phyloP scores from a whole-genome alignment of 2,888 invertebrate species.

The Tridacna crocea region DNA sequence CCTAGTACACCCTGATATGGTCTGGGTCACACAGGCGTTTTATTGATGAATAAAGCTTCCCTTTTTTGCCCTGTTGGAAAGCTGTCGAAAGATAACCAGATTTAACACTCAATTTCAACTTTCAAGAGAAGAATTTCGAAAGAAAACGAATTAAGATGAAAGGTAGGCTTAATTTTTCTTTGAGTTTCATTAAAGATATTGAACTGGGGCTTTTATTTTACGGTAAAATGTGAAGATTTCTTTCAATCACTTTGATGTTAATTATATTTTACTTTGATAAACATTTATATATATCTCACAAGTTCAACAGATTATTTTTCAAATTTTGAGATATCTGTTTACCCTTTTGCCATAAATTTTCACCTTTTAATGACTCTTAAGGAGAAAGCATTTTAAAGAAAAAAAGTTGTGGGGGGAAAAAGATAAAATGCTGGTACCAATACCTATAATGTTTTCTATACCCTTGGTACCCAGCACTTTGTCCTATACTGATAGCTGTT shows the following conservation, averaged over 20 bases:
- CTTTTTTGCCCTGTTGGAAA: slow-evolving; percentile 16
- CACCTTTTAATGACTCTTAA: not conserved
- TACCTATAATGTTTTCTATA: too few relatives aligned
- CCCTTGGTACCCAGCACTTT: too few relatives aligned
- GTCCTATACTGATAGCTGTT: too few relatives aligned
- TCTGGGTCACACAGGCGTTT: slow-evolving; percentile 15
- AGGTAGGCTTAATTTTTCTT: slow-evolving; percentile 3
- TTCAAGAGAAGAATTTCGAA: not conserved
- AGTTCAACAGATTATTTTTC: not conserved
- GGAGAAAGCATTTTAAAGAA: not conserved
- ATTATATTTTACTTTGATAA: too few relatives aligned
- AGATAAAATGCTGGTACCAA: too few relatives aligned
- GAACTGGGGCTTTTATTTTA: too few relatives aligned
- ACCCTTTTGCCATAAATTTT: not conserved
- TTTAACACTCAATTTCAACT: not conserved
- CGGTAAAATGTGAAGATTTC: not conserved
- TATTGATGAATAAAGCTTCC: slow-evolving; percentile 18
- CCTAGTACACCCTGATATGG: slow-evolving; percentile 28
- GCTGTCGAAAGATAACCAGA: not conserved
- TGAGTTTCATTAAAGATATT: not conserved
- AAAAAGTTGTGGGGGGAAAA: not conserved
- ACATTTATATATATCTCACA: too few relatives aligned
- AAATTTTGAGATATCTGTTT: not conserved
- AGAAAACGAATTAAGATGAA: not conserved
- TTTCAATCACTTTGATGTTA: not conserved